phyloP scores from a whole-genome alignment of 2,888 invertebrate species.

The Cryptocheilus praepositus region DNA sequence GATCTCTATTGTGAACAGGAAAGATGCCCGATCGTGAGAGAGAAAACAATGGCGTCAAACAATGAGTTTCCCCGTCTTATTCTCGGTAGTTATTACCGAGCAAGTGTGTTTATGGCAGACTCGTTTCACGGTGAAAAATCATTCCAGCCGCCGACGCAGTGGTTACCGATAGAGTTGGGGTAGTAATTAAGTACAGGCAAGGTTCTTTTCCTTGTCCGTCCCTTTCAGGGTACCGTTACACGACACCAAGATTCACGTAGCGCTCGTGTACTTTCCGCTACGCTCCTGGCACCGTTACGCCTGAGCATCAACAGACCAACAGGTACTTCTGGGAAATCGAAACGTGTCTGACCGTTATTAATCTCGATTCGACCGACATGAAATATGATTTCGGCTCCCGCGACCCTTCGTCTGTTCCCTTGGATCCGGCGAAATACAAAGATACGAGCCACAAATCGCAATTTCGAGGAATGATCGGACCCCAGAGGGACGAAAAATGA shows the following conservation, averaged over 20 bases:
- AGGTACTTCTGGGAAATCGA: slow-evolving; percentile 63
- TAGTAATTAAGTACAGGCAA: slow-evolving; percentile 50
- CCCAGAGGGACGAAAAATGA: not conserved
- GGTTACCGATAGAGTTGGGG: slow-evolving; percentile 39
- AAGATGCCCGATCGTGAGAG: slow-evolving; percentile 37
- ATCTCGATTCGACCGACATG: slow-evolving; percentile 59
- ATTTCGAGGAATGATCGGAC: not conserved
- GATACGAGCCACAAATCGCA: not conserved
- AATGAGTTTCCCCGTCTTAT: slow-evolving; percentile 52
- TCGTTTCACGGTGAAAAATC: slow-evolving; percentile 66
- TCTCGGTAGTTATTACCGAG: slow-evolving; percentile 44
- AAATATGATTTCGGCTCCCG: slow-evolving; percentile 55
- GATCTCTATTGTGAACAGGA: slow-evolving; percentile 12
- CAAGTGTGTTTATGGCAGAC: slow-evolving; percentile 68
- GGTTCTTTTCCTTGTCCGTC: slow-evolving; percentile 11
- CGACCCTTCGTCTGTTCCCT: not conserved
- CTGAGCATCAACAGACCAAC: slow-evolving; percentile 22
- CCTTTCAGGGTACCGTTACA: slow-evolving; percentile 27
- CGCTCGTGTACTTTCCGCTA: slow-evolving; percentile 14
- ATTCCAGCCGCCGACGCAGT: slow-evolving; percentile 52
- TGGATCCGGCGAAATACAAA: not conserved
- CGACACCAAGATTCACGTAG: slow-evolving; percentile 24
- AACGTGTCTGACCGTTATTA: slow-evolving; percentile 61
- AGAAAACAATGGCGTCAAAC: slow-evolving; percentile 66
- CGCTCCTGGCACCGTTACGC: not conserved